Evolutionary conservation across 2,888 invertebrate species (phyloP).

Genomic region (Hemicrepidius hirtus): DNA sequence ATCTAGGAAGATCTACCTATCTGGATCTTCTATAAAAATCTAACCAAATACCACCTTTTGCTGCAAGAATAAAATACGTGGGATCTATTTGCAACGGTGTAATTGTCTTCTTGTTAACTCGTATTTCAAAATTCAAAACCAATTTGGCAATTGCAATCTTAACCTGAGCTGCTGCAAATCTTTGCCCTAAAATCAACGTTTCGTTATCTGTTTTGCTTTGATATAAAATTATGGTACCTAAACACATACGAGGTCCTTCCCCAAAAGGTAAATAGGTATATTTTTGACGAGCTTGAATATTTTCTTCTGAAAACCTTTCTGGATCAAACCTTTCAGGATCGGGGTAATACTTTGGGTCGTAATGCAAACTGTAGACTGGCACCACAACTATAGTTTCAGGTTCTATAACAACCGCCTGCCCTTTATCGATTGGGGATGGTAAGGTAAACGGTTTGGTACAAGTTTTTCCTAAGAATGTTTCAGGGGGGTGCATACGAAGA

Average conservation of each 20-base stretch:
- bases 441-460: slow-evolving; percentile 58
- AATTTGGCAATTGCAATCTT: slow-evolving; percentile 57
- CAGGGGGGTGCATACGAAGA: slow-evolving; percentile 63
- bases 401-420: slow-evolving; percentile 52
- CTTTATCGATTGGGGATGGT: slow-evolving; percentile 57
- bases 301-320: slow-evolving; percentile 60
- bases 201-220: no score
- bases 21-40: slow-evolving; percentile 69
- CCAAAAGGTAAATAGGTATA: slow-evolving; percentile 63
- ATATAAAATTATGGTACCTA: slow-evolving; percentile 55
- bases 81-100: slow-evolving; percentile 60
- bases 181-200: slow-evolving; percentile 52
- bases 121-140: slow-evolving; percentile 63
- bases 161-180: slow-evolving; percentile 59
- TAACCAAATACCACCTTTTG: slow-evolving; percentile 61
- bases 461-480: slow-evolving; percentile 49
- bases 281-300: slow-evolving; percentile 60
- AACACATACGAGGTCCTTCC: slow-evolving; percentile 63
- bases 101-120: slow-evolving; percentile 63
- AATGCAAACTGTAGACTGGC: slow-evolving; percentile 54
- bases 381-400: slow-evolving; percentile 53
- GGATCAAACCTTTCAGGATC: slow-evolving; percentile 57
- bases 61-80: slow-evolving; percentile 54
- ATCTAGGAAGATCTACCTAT: no score
- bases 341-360: slow-evolving; percentile 56